Evolutionary conservation across 2,888 invertebrate genomes (phyloP), one percentile per base, ranked within the genome.

Genomic region (Anoncus sp.): DNA sequence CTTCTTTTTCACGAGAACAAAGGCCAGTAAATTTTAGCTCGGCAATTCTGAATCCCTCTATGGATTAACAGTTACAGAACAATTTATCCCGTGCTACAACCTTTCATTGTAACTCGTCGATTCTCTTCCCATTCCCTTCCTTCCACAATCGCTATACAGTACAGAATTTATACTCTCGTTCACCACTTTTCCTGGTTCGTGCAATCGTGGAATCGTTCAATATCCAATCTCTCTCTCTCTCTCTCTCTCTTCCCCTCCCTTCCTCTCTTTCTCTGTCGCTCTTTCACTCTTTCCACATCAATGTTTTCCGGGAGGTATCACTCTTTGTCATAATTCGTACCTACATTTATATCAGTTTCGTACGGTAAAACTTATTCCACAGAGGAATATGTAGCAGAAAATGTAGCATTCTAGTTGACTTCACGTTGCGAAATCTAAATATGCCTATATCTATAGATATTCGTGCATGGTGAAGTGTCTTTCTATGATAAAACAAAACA

Each of bases 401-500:
- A 3, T 24, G 22, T 31, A 35, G 47, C 12, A 62, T 27, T 7
- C 9, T 45, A 16, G 27, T 27, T 24, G n/a, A n/a, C n/a, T 45
- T 43, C 45, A 60, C 38, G 18, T 18, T 18, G 49, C 14, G 35
- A 47, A 35, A 49, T 47, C 35, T n/a, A n/a, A 5, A 24, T 27
- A n/a, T 27, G 9, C 14, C n/a, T 31, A 9, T 38, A 20, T 5
- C 16, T 6, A 27, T 66, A 12, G 43, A 43, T 47, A 24, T 38
- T 55, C 40, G 55, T 27, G n/a, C n/a, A 18, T 6, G 47, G 27
- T 9, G 47, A 47, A 49, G 10, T 20, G 16, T 24, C 49, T 22
- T 22, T 47, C 45, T 47, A 40, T 38, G 71, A 78, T 80, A 70
- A 79, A 77, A 83, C 85, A 86, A 85, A 85, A 82, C 81, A 80